Base-by-base conservation (phyloP, 37 sponge, comb jelly and placozoan species). In the Ianthella basta region DNA sequence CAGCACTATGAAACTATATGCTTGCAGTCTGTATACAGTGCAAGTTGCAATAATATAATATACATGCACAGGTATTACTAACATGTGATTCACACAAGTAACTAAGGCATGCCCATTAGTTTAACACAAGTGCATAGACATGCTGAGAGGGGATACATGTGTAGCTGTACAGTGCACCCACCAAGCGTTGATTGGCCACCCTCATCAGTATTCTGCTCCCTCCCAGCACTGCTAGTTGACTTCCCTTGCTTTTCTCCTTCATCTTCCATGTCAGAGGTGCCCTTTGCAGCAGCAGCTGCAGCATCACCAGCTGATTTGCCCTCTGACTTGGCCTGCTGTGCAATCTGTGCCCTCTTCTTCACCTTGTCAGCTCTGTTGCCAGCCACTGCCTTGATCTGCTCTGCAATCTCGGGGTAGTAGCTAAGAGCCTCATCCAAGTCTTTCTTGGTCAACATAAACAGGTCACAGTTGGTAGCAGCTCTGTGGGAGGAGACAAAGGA, bases 401-500 rank as follows among this genome's bases (percentile, higher is more conserved):
- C 85, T 16, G 73, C 84, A 16, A 94, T 86, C 15, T 94, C 72
- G 4, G 89, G 95, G 54, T 94, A 91, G 53, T 86, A 86, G 56
- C 60, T 67, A 19, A 94, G 85, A 40, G 87, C 87, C 23, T 29
- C n/a, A 55, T 94, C 95, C 40, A 91, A 80, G 50, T 94, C 87
- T 55, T 80, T 59, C 79, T 91, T 94, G n/a, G 84, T 86, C 66
- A 94, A 70, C 25, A 91, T 85, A 86, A 91, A 88, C 55, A 94
- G 55, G 33, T 90, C 91, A 90, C 91, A 90, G 74, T 94, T 90
- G 24, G 91, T 94, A 27, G 65, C 80, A 60, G 93, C 93, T 55
- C 93, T 91, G 81, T 30, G 13, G 34, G n/a, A 19, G 4, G 60
- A 56, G 19, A n/a, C n/a, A n/a, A n/a, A n/a, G n/a, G n/a, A n/a